Percentiles rank a stretch among this genome's conserved stretches.
Conservation (phyloP, 2,797 vertebrate species). For the Rhynchonycteris naso region DNA sequence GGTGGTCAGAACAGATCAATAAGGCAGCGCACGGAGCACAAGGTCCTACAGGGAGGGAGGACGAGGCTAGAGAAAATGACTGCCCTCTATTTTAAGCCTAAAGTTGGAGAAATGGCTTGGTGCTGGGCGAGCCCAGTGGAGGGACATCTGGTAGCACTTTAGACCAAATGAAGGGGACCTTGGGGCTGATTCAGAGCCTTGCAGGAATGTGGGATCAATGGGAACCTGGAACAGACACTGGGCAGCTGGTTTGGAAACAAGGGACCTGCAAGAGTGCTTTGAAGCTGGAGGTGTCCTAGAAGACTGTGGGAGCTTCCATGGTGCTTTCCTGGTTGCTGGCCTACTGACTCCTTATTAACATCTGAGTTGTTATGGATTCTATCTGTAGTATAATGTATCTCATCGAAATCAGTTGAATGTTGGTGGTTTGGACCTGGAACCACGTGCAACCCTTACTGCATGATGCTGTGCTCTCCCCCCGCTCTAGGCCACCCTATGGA, state of each 20-base stretch:
- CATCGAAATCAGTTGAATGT: neutral
- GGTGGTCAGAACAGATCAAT: neutral
- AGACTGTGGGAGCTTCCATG: fast-evolving
- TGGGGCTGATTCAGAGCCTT: no score
- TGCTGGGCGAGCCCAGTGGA: neutral
- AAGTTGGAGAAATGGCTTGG: neutral
- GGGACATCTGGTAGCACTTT: neutral
- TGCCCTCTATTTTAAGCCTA: neutral
- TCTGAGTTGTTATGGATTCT: constrained; percentile 4
- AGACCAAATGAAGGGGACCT: neutral
- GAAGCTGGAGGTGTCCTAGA: neutral
- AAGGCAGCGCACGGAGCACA: fast-evolving
- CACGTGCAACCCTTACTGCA: neutral
- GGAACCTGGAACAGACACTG: neutral
- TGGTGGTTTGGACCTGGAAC: neutral
- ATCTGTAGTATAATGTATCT: neutral
- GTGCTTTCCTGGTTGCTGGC: neutral
- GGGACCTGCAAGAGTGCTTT: neutral
- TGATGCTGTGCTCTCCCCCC: fast-evolving
- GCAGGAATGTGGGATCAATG: neutral
- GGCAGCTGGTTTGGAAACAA: neutral
- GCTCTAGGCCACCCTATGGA: fast-evolving
- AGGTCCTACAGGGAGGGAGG: neutral
- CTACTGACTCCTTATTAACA: neutral
- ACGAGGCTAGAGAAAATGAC: neutral